Base-by-base conservation (phyloP, 2,113 vertebrate species). In the Gambusia holbrooki region DNA sequence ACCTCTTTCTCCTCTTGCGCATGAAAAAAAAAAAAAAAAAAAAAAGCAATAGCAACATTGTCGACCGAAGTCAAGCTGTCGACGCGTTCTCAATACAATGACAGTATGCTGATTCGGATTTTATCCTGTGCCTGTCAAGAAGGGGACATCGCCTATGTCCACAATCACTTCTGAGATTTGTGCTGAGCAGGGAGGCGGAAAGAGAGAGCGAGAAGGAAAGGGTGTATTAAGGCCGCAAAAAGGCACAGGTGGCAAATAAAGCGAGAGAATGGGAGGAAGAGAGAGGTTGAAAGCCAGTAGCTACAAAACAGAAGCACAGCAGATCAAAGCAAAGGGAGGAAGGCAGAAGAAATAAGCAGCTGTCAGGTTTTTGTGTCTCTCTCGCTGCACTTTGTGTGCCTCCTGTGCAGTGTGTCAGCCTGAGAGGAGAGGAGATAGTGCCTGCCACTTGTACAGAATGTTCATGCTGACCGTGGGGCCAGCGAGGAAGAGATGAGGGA, bases 361-460 rank as follows among this genome's bases (percentile, higher is more conserved):
- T 72, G 72, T 81, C 83, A 42, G 86, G 72, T 76, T 69, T 29
- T 58, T 58, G 51, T 19, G 48, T 71, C 82, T 48, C 11, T 62
- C 73, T 74, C 65, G 54, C 80, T 85, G 71, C 80, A 76, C 72
- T 83, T 86, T 82, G 68, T 80, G 83, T 83, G 62, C 74, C 72
- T 58, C 30, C 40, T 32, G 65, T 30, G 1, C 76, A 65, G 48
- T 14, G 14, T 71, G 73, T 75, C 76, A 33, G 76, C 66, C 45
- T 8, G 67, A 81, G 67, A 68, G 54, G 33, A 72, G 29, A 66
- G 37, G 58, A 76, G 76, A 69, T 17, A 19, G 74, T 80, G 66
- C 64, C 72, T 19, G 76, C 72, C 70, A 14, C 22, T 62, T 69
- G 60, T 74, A 28, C 3, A 64, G 66, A n/a, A 17, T 9, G 67